Evolutionary conservation across 1,140 invertebrate species (phyloP).

Genomic region (Plutomurus gul): DNA sequence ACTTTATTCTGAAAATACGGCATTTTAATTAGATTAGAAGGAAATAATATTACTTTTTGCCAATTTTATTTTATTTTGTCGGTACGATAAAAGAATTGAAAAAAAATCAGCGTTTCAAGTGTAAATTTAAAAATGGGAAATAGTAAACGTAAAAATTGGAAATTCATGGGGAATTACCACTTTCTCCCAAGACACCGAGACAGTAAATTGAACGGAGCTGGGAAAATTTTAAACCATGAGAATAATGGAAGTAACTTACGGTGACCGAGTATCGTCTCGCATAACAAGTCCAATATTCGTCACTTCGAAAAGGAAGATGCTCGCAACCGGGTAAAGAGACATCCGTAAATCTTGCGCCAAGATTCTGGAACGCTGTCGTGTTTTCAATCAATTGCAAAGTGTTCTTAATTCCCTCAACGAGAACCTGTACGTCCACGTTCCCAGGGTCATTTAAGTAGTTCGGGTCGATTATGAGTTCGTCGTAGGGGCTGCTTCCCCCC

Average conservation of each 20-base stretch:
- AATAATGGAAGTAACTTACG: no score
- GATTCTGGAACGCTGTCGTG: conserved; percentile 64
- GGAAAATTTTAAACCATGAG: no score
- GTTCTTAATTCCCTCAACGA: conserved; percentile 67
- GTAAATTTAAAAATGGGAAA: no score
- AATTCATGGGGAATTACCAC: no score
- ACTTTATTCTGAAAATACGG: not conserved
- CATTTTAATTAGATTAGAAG: not conserved
- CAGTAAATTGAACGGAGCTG: no score
- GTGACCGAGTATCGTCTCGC: conserved; percentile 61
- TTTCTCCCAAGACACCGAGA: no score
- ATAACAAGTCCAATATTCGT: conserved; percentile 69
- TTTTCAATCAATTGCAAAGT: conserved; percentile 62
- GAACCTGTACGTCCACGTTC: conserved; percentile 64
- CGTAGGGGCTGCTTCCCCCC: conserved; percentile 69
- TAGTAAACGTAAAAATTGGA: no score
- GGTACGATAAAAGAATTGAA: no score
- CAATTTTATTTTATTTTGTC: no score
- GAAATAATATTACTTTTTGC: no score
- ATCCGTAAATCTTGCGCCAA: conserved; percentile 66
- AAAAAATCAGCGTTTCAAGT: no score
- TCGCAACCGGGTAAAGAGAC: conserved; percentile 67
- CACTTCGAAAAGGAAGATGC: conserved; percentile 66
- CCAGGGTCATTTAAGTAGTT: conserved; percentile 73
- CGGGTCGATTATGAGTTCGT: conserved; percentile 77